Conservation (phyloP, 2,888 invertebrate species). For the Tetropium fuscum region DNA sequence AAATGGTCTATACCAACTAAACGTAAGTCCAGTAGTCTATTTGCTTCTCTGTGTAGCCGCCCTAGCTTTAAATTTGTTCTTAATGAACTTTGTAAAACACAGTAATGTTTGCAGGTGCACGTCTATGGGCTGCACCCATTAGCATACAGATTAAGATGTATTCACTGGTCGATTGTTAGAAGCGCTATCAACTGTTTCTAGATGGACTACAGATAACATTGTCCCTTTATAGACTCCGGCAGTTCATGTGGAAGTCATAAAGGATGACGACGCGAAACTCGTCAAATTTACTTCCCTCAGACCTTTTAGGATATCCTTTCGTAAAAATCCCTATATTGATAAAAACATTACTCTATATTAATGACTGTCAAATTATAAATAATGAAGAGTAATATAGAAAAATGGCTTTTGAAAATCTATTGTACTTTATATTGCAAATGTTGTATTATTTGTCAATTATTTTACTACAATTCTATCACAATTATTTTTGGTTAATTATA, state of each 20-base stretch:
- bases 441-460: no score
- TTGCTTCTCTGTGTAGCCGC: no score
- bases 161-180: constrained; percentile 23
- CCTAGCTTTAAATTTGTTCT: no score
- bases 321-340: constrained; percentile 34
- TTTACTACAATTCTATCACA: no score
- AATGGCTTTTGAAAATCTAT: constrained; percentile 25
- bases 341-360: constrained; percentile 32
- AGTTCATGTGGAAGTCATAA: constrained; percentile 31
- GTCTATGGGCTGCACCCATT: constrained; percentile 14
- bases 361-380: constrained; percentile 31
- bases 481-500: no score
- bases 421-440: no score
- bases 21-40: no score
- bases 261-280: constrained; percentile 30
- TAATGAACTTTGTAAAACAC: background rate
- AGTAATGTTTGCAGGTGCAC: background rate
- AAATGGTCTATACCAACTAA: no score
- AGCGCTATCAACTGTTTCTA: constrained; percentile 24
- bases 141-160: constrained; percentile 29
- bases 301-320: constrained; percentile 27
- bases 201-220: constrained; percentile 26
- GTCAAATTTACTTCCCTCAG: constrained; percentile 25
- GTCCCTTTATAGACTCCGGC: constrained; percentile 26
- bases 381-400: constrained; percentile 26